Evolutionary conservation across 1,140 invertebrate genomes (phyloP).

Genomic region (Atta cephalotes): DNA sequence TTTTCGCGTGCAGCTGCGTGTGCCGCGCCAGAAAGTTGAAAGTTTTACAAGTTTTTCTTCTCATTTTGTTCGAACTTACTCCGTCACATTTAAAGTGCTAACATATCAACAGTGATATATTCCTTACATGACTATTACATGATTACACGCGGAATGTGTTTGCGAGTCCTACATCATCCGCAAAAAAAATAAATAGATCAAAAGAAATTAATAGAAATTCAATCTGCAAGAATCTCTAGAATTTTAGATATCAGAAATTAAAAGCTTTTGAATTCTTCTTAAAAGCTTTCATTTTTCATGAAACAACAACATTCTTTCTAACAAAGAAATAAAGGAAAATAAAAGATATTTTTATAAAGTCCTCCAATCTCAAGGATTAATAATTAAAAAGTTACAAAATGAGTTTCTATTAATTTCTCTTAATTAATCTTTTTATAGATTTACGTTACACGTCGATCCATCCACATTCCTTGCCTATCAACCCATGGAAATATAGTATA

Average conservation of each 20-base stretch:
- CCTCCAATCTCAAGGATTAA: not conserved
- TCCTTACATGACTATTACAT: constrained; percentile 69
- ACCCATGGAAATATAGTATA: constrained; percentile 50
- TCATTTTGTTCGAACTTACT: constrained; percentile 63
- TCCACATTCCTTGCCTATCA: not conserved
- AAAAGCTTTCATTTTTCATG: not conserved
- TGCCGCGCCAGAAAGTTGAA: constrained; percentile 56
- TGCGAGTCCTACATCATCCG: not conserved
- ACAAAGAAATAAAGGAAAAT: not conserved
- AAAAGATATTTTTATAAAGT: not conserved
- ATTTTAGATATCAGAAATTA: not conserved
- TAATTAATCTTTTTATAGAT: constrained; percentile 19
- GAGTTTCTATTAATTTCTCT: constrained; percentile 26
- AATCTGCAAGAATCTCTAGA: not conserved
- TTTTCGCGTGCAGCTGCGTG: constrained; percentile 31
- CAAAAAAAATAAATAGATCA: not conserved
- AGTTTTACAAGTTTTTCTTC: constrained; percentile 74
- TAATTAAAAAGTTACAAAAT: not conserved
- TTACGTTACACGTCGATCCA: constrained; percentile 27
- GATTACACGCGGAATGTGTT: constrained; percentile 43
- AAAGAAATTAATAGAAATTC: constrained; percentile 37
- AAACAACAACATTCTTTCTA: not conserved
- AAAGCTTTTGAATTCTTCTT: not conserved
- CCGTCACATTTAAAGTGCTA: constrained; percentile 83
- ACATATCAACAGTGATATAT: constrained; percentile 85